These are phyloP conservation scores for Sebastes elongatus DNA, from an alignment of 2,797 vertebrate genomes.

Conservation along the genomic window DNA sequence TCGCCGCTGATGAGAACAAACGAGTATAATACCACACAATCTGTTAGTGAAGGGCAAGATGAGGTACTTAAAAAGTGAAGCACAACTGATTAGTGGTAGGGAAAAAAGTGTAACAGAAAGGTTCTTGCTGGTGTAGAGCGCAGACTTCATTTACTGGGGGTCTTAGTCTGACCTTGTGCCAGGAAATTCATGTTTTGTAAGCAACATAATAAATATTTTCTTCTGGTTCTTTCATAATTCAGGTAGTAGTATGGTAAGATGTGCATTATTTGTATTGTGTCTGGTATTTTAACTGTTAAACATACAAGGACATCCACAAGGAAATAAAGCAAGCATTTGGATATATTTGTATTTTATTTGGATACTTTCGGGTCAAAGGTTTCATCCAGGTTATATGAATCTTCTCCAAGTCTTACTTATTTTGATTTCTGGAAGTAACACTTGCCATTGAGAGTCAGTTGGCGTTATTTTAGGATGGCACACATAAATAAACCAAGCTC, in stretches of 20 bases:
- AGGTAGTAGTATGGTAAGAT: not conserved
- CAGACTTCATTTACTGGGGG: not conserved
- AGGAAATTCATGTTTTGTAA: constrained; percentile 18
- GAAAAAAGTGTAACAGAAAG: not conserved
- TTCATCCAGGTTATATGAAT: constrained; percentile 8
- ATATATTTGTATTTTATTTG: constrained; percentile 5
- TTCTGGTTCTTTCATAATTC: constrained; percentile 25
- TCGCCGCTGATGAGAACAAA: constrained; percentile 10
- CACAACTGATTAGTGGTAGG: constrained; percentile 7
- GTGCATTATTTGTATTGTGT: constrained; percentile 4
- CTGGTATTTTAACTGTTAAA: not conserved
- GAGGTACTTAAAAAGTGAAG: constrained; percentile 31
- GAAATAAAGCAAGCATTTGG: not conserved
- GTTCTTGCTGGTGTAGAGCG: not conserved
- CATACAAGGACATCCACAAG: not conserved
- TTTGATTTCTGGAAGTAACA: not conserved
- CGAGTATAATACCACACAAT: constrained; percentile 9
- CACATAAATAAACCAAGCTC: constrained; percentile 16
- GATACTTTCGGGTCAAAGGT: constrained; percentile 1
- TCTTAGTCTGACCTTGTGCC: constrained; percentile 27
- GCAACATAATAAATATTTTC: not conserved
- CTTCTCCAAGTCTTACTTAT: not conserved
- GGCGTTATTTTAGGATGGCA: constrained; percentile 30
- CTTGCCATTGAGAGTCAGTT: not conserved
- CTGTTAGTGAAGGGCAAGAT: not conserved